Evolutionary conservation across 2,888 invertebrate genomes (phyloP).

Genomic region (Stenchaetothrips biformis): DNA sequence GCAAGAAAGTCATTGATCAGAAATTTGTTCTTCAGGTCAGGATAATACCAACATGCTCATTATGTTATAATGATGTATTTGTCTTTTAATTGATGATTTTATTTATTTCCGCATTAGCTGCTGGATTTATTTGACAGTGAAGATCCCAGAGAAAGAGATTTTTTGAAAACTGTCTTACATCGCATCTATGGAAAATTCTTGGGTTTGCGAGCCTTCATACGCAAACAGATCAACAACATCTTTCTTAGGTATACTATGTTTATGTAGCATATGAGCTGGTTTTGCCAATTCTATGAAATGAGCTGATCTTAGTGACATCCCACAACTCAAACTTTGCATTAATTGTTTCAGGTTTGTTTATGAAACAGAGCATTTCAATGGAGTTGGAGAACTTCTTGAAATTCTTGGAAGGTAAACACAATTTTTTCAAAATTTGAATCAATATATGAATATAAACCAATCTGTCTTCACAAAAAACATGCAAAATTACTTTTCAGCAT

Average conservation of each 20-base stretch:
- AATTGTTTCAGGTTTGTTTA: conserved; percentile 80
- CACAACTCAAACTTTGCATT: not conserved
- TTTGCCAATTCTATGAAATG: too few species aligned
- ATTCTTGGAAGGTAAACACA: conserved; percentile 74
- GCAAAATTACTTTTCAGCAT: conserved; percentile 59
- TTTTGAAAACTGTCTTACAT: conserved; percentile 95
- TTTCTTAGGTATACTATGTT: conserved; percentile 64
- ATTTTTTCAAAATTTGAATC: conserved; percentile 13
- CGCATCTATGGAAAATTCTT: conserved; percentile 97
- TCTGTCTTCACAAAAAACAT: not conserved
- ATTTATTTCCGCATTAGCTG: conserved; percentile 54
- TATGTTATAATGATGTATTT: conserved; percentile 35
- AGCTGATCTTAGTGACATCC: too few species aligned
- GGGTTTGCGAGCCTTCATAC: conserved; percentile 90
- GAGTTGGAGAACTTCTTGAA: conserved; percentile 93
- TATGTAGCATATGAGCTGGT: conserved; percentile 31
- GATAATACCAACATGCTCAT: not conserved
- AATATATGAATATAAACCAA: conserved; percentile 20
- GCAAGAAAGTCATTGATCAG: conserved; percentile 91
- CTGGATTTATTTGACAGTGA: conserved; percentile 95
- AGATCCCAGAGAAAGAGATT: conserved; percentile 93
- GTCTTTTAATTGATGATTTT: conserved; percentile 33
- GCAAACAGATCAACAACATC: conserved; percentile 97
- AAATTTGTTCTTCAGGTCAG: conserved; percentile 86
- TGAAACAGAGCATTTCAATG: conserved; percentile 98